A percentile compares a stretch with the other conserved stretches of the same genome.
Evolutionary conservation across 2,113 vertebrate species (phyloP).

Genomic region (Dissostichus mawsoni): DNA sequence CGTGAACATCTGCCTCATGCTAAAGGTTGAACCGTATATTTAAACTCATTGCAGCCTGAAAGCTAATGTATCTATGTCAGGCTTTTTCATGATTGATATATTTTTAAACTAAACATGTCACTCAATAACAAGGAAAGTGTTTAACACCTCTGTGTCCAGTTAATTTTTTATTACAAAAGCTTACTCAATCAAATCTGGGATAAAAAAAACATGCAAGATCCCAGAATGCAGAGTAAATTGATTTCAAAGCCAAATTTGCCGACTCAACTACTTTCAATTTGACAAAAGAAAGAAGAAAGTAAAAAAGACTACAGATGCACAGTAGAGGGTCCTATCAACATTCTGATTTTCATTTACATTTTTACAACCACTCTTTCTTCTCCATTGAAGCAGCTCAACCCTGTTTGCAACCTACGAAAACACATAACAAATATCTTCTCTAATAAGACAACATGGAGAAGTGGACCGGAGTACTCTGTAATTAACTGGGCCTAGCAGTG

Average conservation of each 20-base stretch:
- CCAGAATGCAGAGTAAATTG: constrained; percentile 2
- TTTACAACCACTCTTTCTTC: neutral
- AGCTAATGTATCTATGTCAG: neutral
- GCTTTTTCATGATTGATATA: constrained; percentile 34
- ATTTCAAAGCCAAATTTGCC: constrained; percentile 10
- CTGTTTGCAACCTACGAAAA: neutral
- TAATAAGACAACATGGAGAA: constrained; percentile 8
- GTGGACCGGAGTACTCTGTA: constrained; percentile 4
- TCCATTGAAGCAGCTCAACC: neutral
- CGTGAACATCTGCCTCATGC: neutral
- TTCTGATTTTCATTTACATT: neutral
- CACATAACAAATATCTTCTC: neutral
- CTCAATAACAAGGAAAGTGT: neutral
- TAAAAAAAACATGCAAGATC: neutral
- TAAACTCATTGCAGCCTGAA: neutral
- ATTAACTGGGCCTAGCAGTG: constrained; percentile 14
- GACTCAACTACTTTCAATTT: constrained; percentile 14
- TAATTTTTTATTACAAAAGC: constrained; percentile 3
- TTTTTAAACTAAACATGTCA: constrained; percentile 9
- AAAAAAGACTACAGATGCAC: neutral
- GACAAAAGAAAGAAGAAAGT: neutral
- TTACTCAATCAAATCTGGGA: constrained; percentile 12
- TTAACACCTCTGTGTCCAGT: neutral
- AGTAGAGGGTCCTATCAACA: constrained; percentile 27
- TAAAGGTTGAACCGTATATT: neutral